Evolutionary conservation across 2,797 vertebrate species (phyloP).

Genomic region (Falco columbarius): DNA sequence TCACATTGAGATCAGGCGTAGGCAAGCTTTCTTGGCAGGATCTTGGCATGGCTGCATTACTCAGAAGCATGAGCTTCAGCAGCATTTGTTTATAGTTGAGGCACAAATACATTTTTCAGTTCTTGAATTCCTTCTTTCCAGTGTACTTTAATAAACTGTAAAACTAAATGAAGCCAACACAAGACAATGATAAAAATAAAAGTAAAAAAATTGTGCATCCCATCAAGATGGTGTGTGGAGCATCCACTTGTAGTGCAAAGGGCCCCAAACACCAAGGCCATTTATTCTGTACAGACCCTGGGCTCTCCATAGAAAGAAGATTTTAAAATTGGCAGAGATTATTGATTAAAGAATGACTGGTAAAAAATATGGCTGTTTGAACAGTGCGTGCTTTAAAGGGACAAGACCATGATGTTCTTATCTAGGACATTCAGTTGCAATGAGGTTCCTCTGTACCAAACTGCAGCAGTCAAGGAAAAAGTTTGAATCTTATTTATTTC

Average conservation of each 20-base stretch:
- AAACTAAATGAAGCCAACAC: background rate
- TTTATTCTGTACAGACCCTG: background rate
- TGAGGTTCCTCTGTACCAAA: background rate
- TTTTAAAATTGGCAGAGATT: accelerated
- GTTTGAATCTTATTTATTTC: background rate
- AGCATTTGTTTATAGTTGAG: conserved; percentile 16
- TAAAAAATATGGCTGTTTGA: background rate
- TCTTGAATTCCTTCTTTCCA: background rate
- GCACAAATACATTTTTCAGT: background rate
- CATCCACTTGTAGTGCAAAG: background rate
- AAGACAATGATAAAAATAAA: background rate
- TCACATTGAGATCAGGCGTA: background rate
- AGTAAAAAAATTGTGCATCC: background rate
- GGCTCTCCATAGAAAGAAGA: background rate
- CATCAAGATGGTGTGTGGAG: background rate
- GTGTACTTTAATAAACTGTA: background rate
- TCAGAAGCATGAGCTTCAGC: background rate
- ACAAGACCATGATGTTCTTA: background rate
- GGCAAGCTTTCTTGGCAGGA: conserved; percentile 39
- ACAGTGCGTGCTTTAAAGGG: background rate
- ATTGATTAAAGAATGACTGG: background rate
- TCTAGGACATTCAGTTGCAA: background rate
- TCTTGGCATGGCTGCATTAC: background rate
- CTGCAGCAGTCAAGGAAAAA: background rate
- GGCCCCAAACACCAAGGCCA: background rate